Base-by-base conservation (phyloP, 1,140 invertebrate species). In the Apis florea region DNA sequence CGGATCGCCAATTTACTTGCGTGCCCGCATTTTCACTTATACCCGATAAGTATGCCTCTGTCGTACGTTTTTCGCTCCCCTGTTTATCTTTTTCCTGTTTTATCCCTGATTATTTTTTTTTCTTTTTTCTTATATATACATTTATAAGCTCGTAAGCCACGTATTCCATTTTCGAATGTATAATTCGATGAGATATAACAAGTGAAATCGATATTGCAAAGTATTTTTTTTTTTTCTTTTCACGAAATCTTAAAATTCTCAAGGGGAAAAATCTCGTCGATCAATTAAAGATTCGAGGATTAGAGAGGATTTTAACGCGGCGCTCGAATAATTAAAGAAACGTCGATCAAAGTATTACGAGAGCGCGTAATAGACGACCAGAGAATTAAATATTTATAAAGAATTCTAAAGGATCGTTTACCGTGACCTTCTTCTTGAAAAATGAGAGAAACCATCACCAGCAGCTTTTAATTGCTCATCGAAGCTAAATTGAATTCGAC, bases 381-480 rank as follows among this genome's bases (percentile, higher is more conserved):
- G 0, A 24, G 1, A 19, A 53, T 51, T 61, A 49, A 4, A 8
- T 31, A 24, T 73, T 75, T 59, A 40, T 40, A 40, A 68, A 64
- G 79, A 81, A 61, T 81, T 68, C 71, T 66, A 31, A 67, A 49
- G 31, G 79, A 67, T 81, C 68, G 68, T 81, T 81, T 75, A 67
- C 63, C 63, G 79, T 47, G 71, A 81, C 79, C 47, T 81, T 75
- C 31, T 40, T 40, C 31, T 40, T 40, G 31, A 40, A 40, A 74
- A 81, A 81, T 40, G 79, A 75, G 61, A 26, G 64, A 58, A 40
- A 40, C n/a, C 24, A n/a, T n/a, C n/a, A n/a, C n/a, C 5, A 17
- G 40, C 54, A 13, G 79, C 24, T 54, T 66, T 81, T 81, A 81
- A 81, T 81, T 81, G 56, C 71, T 75, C 59, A 74, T 81, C 79